phyloP scores from a whole-genome alignment of 2,888 invertebrate genomes.

The Lepidochitona cinerea region DNA sequence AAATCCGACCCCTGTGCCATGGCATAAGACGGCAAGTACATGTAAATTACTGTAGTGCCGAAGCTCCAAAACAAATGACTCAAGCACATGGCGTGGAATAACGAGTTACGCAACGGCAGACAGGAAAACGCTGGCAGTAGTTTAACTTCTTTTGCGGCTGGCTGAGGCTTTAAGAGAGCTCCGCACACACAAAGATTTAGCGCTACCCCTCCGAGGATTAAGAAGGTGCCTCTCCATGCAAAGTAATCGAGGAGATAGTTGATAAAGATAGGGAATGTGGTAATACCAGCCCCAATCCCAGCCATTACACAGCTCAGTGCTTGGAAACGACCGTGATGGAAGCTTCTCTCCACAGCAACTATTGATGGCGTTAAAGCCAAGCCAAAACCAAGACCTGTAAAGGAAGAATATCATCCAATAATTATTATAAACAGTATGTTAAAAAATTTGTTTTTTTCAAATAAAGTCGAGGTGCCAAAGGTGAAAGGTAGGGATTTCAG shows the following conservation, averaged over 20 bases:
- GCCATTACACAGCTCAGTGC: conserved; percentile 56
- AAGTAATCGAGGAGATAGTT: conserved; percentile 50
- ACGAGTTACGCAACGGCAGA: conserved; percentile 55
- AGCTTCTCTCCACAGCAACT: conserved; percentile 61
- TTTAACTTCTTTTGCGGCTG: conserved; percentile 41
- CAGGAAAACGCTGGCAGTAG: conserved; percentile 58
- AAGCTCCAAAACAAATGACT: conserved; percentile 67
- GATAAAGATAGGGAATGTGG: conserved; percentile 60
- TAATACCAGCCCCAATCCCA: conserved; percentile 60
- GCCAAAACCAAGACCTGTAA: conserved; percentile 61
- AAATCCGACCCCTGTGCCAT: conserved; percentile 52
- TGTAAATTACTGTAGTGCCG: conserved; percentile 62
- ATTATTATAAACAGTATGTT: no score
- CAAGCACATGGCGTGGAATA: conserved; percentile 61
- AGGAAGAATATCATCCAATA: no score
- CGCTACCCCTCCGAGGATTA: conserved; percentile 54
- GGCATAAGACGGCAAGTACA: conserved; percentile 63
- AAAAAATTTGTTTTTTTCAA: no score
- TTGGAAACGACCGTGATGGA: conserved; percentile 52
- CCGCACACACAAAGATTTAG: conserved; percentile 63
- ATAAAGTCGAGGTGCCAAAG: no score
- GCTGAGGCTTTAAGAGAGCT: conserved; percentile 53
- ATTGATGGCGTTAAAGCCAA: conserved; percentile 63
- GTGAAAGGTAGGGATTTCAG: no score
- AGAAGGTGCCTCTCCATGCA: conserved; percentile 58